Evolutionary conservation across 2,113 vertebrate genomes (phyloP).

Genomic region (Dinomys branickii): DNA sequence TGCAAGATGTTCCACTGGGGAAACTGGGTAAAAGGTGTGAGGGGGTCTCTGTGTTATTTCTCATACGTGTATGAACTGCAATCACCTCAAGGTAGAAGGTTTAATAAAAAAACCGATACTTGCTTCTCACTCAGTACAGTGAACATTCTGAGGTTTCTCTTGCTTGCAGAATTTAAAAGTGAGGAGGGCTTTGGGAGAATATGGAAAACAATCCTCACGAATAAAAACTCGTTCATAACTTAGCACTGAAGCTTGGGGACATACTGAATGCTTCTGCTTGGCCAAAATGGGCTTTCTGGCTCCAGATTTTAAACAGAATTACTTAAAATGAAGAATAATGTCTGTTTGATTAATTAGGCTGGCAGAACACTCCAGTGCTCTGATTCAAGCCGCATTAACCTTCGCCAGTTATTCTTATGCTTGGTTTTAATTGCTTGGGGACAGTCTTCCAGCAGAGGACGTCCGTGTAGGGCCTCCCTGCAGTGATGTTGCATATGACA

Average conservation of each 20-base stretch:
- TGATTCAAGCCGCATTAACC: not conserved
- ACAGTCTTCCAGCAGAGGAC: not conserved
- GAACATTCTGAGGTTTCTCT: not conserved
- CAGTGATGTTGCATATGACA: not conserved
- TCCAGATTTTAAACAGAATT: not conserved
- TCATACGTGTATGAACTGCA: not conserved
- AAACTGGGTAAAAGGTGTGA: not conserved
- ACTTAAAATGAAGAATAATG: not conserved
- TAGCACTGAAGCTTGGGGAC: not conserved
- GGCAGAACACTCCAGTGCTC: not conserved
- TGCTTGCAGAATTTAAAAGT: not conserved
- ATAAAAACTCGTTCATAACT: not conserved
- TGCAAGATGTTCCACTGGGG: not conserved
- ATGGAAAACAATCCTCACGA: not conserved
- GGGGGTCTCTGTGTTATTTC: not conserved
- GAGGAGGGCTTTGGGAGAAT: not conserved
- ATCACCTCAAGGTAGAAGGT: not conserved
- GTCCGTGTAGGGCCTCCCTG: not conserved
- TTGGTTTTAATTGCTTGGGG: not conserved
- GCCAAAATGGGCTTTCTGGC: not conserved
- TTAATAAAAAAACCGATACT: not conserved
- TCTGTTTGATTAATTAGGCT: not conserved
- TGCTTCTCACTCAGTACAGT: not conserved
- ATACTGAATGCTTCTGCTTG: not conserved
- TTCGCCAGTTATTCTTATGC: not conserved